phyloP scores from a whole-genome alignment of 2,888 invertebrate species.

The Habrosyne pyritoides region DNA sequence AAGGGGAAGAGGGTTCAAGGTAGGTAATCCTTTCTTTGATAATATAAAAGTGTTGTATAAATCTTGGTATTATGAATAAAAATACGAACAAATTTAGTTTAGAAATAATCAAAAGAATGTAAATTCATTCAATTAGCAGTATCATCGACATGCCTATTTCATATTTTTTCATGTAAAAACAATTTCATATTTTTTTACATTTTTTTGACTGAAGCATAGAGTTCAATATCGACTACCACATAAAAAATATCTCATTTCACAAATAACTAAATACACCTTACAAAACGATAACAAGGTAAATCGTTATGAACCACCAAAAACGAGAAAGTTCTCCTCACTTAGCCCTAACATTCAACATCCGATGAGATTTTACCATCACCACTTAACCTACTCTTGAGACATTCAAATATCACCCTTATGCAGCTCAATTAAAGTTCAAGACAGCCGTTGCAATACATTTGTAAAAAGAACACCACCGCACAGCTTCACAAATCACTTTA shows the following conservation, averaged over 20 bases:
- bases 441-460: slow-evolving; percentile 15
- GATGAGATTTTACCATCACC: slow-evolving; percentile 35
- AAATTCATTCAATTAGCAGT: no score
- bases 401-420: slow-evolving; percentile 23
- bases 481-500: slow-evolving; percentile 6
- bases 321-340: slow-evolving; percentile 26
- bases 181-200: no score
- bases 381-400: neutral
- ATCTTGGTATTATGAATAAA: no score
- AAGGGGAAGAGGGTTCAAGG: neutral
- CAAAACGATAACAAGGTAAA: slow-evolving; percentile 50
- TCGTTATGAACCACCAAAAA: slow-evolving; percentile 49
- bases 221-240: neutral
- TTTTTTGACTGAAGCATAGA: neutral
- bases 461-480: slow-evolving; percentile 1
- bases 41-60: neutral
- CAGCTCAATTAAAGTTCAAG: slow-evolving; percentile 5
- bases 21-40: neutral
- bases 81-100: no score
- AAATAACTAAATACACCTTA: slow-evolving; percentile 13
- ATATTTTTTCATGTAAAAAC: no score
- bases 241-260: neutral
- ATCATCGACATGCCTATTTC: no score
- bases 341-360: slow-evolving; percentile 47
- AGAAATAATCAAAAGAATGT: no score